Conservation (phyloP, 2,888 invertebrate species). For the Ceratothoa steindachneri region DNA sequence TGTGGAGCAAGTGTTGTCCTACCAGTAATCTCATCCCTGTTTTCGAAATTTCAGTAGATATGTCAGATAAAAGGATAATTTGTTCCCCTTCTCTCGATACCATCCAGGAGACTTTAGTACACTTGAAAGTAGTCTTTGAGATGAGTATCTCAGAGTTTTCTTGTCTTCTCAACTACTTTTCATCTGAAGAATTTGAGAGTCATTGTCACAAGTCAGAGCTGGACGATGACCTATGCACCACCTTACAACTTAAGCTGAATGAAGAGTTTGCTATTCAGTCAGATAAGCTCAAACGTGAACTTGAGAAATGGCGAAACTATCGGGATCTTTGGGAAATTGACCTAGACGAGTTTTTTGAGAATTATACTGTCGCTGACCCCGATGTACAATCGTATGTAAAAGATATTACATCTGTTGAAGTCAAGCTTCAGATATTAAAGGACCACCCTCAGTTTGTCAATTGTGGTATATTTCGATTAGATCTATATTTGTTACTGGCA, state of each 20-base stretch:
- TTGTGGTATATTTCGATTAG: conserved; percentile 29
- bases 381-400: conserved; percentile 30
- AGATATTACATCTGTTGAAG: conserved; percentile 33
- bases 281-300: conserved; percentile 18
- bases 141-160: conserved; percentile 30
- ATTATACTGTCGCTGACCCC: conserved; percentile 23
- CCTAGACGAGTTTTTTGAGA: conserved; percentile 27
- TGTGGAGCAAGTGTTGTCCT: conserved; percentile 28
- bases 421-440: conserved; percentile 31
- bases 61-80: conserved; percentile 30
- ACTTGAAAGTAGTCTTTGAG: conserved; percentile 23
- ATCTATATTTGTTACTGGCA: not conserved
- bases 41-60: conserved; percentile 24
- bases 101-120: conserved; percentile 19
- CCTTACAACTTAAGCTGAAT: conserved; percentile 28
- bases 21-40: conserved; percentile 24
- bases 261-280: conserved; percentile 27
- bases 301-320: conserved; percentile 31
- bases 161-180: conserved; percentile 30
- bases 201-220: conserved; percentile 28
- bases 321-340: conserved; percentile 34
- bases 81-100: conserved; percentile 32
- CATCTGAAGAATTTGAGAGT: conserved; percentile 21
- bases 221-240: conserved; percentile 22
- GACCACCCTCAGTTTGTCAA: conserved; percentile 24